Evolutionary conservation across 2,113 vertebrate species (phyloP).

Genomic region (Ammodramus savannarum): DNA sequence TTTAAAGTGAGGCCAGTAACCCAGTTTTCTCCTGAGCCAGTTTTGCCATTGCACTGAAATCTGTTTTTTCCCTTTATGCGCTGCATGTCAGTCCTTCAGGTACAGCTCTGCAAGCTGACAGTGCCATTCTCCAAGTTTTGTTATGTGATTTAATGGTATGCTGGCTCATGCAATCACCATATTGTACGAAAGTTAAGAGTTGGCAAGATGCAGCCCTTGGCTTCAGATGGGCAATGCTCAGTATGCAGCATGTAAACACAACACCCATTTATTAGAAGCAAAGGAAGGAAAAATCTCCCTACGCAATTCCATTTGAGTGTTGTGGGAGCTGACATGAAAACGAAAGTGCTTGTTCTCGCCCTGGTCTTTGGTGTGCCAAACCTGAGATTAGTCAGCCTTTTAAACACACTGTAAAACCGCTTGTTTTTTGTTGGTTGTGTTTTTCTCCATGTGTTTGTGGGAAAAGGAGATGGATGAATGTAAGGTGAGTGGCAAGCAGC

Average conservation of each 20-base stretch:
- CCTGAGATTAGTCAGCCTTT: neutral
- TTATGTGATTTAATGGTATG: slow-evolving; percentile 40
- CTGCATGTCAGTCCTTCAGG: neutral
- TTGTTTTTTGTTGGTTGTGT: neutral
- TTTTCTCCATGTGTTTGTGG: neutral
- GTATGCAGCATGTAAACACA: slow-evolving; percentile 52
- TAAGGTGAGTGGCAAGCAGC: neutral
- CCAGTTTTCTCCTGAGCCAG: neutral
- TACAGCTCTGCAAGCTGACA: slow-evolving; percentile 7
- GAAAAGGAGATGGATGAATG: neutral
- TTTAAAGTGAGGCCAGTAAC: neutral
- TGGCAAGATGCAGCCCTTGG: slow-evolving; percentile 43
- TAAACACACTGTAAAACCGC: neutral
- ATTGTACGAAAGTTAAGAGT: slow-evolving; percentile 32
- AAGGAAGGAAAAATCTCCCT: slow-evolving; percentile 38
- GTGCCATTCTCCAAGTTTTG: slow-evolving; percentile 3
- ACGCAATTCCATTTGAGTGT: slow-evolving; percentile 9
- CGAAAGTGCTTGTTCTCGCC: slow-evolving; percentile 14
- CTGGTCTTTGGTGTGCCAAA: slow-evolving; percentile 13
- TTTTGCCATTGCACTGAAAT: neutral
- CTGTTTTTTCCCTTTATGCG: neutral
- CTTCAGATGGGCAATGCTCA: slow-evolving; percentile 37
- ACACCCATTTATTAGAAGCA: slow-evolving; percentile 53
- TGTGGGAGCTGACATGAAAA: slow-evolving; percentile 53
- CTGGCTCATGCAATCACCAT: slow-evolving; percentile 19